Evolutionary conservation across 37 sponge, comb jelly and placozoan species (phyloP).

Genomic region (Mnemiopsis leidyi): DNA sequence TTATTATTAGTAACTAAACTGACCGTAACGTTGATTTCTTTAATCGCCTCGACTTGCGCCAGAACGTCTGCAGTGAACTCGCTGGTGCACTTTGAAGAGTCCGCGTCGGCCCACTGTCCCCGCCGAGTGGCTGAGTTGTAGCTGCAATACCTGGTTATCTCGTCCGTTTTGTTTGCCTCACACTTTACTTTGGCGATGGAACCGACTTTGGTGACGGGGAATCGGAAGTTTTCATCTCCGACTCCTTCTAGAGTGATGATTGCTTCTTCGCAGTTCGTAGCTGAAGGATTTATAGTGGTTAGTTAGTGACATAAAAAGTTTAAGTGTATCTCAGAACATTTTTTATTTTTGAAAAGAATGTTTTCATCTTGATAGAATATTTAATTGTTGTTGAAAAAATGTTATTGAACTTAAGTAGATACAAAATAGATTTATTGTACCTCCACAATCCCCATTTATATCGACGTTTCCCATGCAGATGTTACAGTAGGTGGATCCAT

Average conservation of each 20-base stretch:
- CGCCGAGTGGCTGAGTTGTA: background rate
- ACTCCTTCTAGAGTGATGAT: background rate
- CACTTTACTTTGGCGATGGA: background rate
- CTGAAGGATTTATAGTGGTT: background rate
- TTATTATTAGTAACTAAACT: too few species aligned
- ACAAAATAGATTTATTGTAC: too few species aligned
- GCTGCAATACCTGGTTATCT: constrained; percentile 11
- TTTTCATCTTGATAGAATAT: too few species aligned
- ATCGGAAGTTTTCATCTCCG: background rate
- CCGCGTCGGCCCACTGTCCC: background rate
- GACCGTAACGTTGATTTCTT: background rate
- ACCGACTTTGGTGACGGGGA: background rate
- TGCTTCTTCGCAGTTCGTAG: background rate
- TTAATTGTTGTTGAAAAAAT: too few species aligned
- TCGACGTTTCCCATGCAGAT: background rate
- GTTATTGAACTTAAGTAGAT: too few species aligned
- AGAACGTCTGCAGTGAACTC: background rate
- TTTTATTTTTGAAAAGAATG: background rate
- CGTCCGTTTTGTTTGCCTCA: background rate
- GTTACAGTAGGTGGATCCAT: constrained; percentile 12
- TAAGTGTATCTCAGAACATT: background rate
- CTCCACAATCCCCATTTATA: constrained; percentile 6
- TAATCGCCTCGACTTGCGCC: background rate
- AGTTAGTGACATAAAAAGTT: background rate
- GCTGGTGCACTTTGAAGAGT: background rate